Evolutionary conservation across 2,113 vertebrate genomes (phyloP), one percentile per base, ranked within the genome.

Genomic region (Sturnira hondurensis): DNA sequence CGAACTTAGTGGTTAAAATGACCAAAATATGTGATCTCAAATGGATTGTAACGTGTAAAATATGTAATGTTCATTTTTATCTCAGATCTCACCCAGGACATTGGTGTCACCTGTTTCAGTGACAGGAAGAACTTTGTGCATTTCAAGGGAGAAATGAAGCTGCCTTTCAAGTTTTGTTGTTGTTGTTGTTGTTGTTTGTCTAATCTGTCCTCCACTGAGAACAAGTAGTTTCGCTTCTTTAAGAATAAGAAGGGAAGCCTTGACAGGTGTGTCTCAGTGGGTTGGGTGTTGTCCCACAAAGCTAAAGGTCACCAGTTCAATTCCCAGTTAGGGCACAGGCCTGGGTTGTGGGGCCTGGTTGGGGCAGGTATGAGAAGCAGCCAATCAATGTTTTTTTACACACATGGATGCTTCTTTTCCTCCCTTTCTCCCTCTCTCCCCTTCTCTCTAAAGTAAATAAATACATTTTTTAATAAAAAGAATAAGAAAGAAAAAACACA

Each of bases 211-310:
- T 78, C 68, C 54, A 71, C 1, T 58, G 24, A 92, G 78, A 92
- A 82, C 31, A 86, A 33, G 11, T 63, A 50, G 68, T 93, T 94
- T 92, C 88, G 65, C 43, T 85, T 95, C 67, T 52, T 95, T 86
- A 87, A 94, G 14, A 90, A 86, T 8, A 36, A 78, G 43, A 91
- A 63, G 61, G 63, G 28, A 31, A 63, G 63, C 33, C 31, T 15
- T 67, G 63, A 17, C 63, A 16, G 16, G 63, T 14, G 61, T 31
- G 63, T 31, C 33, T 67, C 63, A n/a, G 31, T 65, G 63, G 14
- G 14, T 61, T 61, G 58, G 26, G 24, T 61, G 26, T 63, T 31
- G 26, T 63, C 58, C 58, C 26, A 63, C 58, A 31, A 63, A 28
- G 58, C 28, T 63, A 31, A 31, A 63, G 58, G 58, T 63, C 58